Base-by-base conservation (phyloP, 2,797 vertebrate genomes). In the Muraenolepis orangiensis region DNA sequence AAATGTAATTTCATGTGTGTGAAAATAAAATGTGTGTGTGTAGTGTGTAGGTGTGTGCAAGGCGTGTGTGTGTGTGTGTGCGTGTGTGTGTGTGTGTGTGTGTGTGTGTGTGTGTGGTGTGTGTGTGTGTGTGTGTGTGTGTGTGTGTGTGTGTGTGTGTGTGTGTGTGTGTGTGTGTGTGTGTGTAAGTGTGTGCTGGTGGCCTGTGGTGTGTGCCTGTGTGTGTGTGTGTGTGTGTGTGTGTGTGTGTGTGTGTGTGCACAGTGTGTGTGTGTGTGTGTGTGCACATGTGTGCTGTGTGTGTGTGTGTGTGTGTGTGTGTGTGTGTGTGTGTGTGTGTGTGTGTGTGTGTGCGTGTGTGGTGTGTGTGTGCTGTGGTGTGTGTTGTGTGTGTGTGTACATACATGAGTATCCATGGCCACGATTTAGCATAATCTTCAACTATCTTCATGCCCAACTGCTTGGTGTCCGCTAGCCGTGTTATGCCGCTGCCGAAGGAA, bases 381-480 rank as follows among this genome's bases (percentile, higher is more conserved):
- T 57, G 34, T 84, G 28, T 36, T 38, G 34, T 51, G 42, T 72
- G 71, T 75, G 26, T 57, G 34, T 84, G 28, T 51, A 69, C 0
- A 84, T 81, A 87, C 86, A 81, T 73, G 6, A 88, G 70, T 38
- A 88, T 89, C 87, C 87, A 88, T 20, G 69, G 0, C 88, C 88
- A 90, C 4, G 88, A 86, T 32, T 85, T 84, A 67, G 80, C 68
- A 18, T 82, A 87, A 71, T 90, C 88, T 32, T 88, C 87, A 18
- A 84, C 72, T 20, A 90, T 83, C 86, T 86, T 88, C 69, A 85
- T 14, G 34, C 79, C 77, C 40, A 87, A 36, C 8, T 88, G 80
- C 70, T 80, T 85, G 0, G 86, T 77, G 76, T 87, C 87, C 74
- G 80, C 26, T 0, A 85, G 79, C 34, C 73, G 78, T 28, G 78